phyloP scores from a whole-genome alignment of 1,140 invertebrate genomes.

The Procambarus virginalis region DNA sequence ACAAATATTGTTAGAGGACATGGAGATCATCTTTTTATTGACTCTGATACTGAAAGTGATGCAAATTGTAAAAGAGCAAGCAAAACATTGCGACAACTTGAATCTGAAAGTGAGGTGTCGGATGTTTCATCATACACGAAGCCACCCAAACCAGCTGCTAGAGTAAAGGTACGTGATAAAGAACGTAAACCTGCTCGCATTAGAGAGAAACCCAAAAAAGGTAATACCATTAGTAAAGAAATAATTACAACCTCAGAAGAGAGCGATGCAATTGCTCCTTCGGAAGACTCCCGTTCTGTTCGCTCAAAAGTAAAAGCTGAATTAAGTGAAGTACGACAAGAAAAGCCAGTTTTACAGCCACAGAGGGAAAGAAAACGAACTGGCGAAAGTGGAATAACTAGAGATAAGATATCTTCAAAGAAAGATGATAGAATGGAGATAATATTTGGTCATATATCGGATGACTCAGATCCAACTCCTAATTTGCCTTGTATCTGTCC shows the following conservation, averaged over 20 bases:
- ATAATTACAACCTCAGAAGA: constrained; percentile 67
- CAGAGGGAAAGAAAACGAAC: constrained; percentile 59
- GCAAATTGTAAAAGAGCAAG: constrained; percentile 26
- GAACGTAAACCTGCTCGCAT: constrained; percentile 34
- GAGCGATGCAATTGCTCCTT: constrained; percentile 38
- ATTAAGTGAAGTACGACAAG: constrained; percentile 53
- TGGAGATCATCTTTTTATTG: constrained; percentile 33
- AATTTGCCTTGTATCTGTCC: constrained; percentile 41
- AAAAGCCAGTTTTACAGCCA: constrained; percentile 37
- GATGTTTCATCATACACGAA: constrained; percentile 52
- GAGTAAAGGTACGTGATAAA: constrained; percentile 58
- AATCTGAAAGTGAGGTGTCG: constrained; percentile 56
- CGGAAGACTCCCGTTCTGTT: constrained; percentile 58
- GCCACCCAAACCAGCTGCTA: constrained; percentile 53
- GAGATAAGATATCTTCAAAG: constrained; percentile 73
- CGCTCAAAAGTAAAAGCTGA: constrained; percentile 65
- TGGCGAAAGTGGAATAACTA: constrained; percentile 71
- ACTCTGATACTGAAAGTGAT: constrained; percentile 54
- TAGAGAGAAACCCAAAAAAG: constrained; percentile 53
- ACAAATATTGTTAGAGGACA: constrained; percentile 20
- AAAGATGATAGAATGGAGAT: constrained; percentile 86
- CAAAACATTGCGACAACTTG: constrained; percentile 28
- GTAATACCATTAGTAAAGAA: constrained; percentile 33
- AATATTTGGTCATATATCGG: constrained; percentile 89
- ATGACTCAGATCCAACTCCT: constrained; percentile 77